Evolutionary conservation across 2,888 invertebrate species (phyloP), one percentile per base, ranked within the genome.

Genomic region (Hydropsyche betteni): DNA sequence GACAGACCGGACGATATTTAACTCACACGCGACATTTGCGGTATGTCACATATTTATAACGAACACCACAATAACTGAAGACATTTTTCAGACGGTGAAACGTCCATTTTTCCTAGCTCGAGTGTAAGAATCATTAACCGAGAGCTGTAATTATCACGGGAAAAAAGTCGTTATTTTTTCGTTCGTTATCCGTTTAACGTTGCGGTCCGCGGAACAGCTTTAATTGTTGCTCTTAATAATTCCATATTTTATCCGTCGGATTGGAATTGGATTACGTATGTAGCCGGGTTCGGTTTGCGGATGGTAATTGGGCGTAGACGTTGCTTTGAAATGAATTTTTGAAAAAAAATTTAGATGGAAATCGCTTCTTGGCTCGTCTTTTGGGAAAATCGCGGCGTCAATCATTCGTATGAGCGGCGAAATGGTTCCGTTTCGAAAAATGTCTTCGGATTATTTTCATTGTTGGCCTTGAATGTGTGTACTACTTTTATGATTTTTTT

Each of bases 151-250:
- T 44, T 6, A 44, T 8, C 44, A 44, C 6, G 44, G 3, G 44
- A n/a, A 55, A 14, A 55, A n/a, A 55, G 12, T 12, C 36, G 64
- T 36, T 36, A 64, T 24, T 34, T 61, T 61, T 64, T 64, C 5
- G 64, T 33, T 36, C 36, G 34, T 64, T 64, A 64, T 34, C 36
- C 34, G 12, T 64, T 36, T 64, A 64, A 64, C 36, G 64, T 36
- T 34, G 36, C 64, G 64, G 34, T 64, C 36, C 36, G 34, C 64
- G 34, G 36, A 24, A 12, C 64, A 6, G 10, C 64, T 64, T 64
- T 64, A 36, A 64, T 64, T 64, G 33, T 53, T 53, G 14, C 58
- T 8, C 58, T 58, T 58, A 24, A 58, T 58, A 58, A 58, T 16
- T 58, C 8, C 24, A 8, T 8, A 58, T 14, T 24, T 8, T 58